Conservation (phyloP, 2,888 invertebrate species). For the Patella caerulea region DNA sequence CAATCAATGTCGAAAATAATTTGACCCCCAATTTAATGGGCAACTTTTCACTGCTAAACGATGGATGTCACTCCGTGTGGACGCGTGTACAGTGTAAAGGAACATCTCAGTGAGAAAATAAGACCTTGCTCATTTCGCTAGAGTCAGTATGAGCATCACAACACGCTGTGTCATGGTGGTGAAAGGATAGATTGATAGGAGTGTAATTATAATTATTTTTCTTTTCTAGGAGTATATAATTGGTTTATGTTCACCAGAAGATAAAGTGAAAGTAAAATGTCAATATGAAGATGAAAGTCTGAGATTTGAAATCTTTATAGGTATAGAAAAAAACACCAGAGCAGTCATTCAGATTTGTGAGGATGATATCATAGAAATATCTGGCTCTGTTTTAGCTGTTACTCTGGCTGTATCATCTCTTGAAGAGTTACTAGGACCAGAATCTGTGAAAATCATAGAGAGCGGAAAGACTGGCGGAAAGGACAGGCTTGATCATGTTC, state of each 20-base stretch:
- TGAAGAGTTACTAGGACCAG: conserved; percentile 50
- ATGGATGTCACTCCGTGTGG: too few relatives aligned
- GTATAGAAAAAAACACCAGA: conserved; percentile 54
- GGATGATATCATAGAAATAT: conserved; percentile 46
- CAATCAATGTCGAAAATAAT: too few relatives aligned
- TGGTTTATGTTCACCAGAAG: conserved; percentile 49
- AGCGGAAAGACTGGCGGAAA: conserved; percentile 7
- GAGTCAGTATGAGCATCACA: too few relatives aligned
- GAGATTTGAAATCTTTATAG: conserved; percentile 39
- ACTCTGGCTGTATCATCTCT: conserved; percentile 61
- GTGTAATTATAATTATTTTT: conserved; percentile 18
- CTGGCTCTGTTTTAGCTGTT: conserved; percentile 55
- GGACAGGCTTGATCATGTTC: conserved; percentile 32
- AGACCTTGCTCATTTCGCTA: too few relatives aligned
- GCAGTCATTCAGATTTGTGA: conserved; percentile 42
- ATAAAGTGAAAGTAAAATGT: conserved; percentile 42
- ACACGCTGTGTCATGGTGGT: too few relatives aligned
- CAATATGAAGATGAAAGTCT: conserved; percentile 37
- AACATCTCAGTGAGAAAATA: too few relatives aligned
- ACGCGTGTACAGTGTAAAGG: too few relatives aligned
- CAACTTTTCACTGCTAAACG: too few relatives aligned
- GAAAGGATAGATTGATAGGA: too few relatives aligned
- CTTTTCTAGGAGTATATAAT: conserved; percentile 54
- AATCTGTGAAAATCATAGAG: conserved; percentile 26
- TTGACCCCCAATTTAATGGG: too few relatives aligned